These are phyloP conservation scores for Xanthia icteritia DNA, from an alignment of 2,888 invertebrate genomes.

Conservation along the genomic window DNA sequence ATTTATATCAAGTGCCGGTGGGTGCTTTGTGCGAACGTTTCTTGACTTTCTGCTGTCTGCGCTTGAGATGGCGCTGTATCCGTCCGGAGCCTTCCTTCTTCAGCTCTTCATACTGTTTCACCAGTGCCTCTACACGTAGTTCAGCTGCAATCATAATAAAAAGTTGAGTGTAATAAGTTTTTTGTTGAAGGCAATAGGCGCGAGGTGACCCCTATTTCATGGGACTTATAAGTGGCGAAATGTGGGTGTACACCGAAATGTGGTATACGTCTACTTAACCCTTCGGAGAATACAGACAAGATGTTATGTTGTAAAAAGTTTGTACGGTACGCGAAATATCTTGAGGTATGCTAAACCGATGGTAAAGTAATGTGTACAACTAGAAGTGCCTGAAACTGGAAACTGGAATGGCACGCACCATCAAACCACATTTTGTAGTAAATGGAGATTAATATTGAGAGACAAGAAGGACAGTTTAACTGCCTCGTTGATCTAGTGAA, in stretches of 20 bases:
- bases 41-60: slow-evolving; percentile 94
- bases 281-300: background rate
- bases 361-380: background rate
- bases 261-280: background rate
- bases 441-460: background rate
- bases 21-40: slow-evolving; percentile 83
- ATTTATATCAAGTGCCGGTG: slow-evolving; percentile 72
- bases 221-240: background rate
- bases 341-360: background rate
- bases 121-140: slow-evolving; percentile 93
- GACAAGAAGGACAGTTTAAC: background rate
- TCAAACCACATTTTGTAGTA: background rate
- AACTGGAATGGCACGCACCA: no score
- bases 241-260: background rate
- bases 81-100: slow-evolving; percentile 93
- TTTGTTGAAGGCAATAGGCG: background rate
- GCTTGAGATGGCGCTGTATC: slow-evolving; percentile 95
- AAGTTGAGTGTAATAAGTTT: background rate
- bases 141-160: slow-evolving; percentile 91
- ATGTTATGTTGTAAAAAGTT: background rate
- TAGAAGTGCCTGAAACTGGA: background rate
- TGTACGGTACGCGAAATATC: background rate
- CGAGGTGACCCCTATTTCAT: no score
- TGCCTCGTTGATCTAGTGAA: background rate
- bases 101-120: slow-evolving; percentile 95